Conservation (phyloP, 2,888 invertebrate genomes). For the Lamellibrachia satsuma region DNA sequence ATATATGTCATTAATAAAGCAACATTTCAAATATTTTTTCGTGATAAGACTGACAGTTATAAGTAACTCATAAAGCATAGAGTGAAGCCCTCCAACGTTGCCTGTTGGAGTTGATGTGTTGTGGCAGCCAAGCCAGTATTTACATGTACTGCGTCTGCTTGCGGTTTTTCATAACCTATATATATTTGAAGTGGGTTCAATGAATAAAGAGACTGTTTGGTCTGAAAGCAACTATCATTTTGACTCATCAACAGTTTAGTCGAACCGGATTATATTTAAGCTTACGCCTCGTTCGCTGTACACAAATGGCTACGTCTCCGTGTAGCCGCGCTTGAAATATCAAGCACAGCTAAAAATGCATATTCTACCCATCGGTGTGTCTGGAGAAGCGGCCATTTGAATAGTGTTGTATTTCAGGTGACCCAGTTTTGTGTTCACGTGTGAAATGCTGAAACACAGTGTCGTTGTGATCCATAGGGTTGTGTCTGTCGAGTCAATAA, state of each 20-base stretch:
- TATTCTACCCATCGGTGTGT: not conserved
- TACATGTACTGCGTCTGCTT: not conserved
- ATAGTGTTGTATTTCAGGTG: not conserved
- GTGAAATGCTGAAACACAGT: not conserved
- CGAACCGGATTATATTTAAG: not conserved
- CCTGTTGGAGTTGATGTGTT: no score
- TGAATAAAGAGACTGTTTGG: not conserved
- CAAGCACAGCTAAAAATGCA: not conserved
- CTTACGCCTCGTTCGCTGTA: not conserved
- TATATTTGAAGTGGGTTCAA: not conserved
- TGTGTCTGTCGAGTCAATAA: not conserved
- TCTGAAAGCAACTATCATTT: not conserved
- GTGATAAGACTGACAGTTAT: no score
- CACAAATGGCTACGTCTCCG: not conserved
- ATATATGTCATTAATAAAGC: no score
- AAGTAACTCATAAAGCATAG: no score
- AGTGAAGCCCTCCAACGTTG: no score
- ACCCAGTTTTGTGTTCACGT: not conserved
- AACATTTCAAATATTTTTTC: no score
- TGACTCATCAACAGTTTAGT: constrained; percentile 1
- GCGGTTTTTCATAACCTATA: not conserved
- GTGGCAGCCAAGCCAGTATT: no score
- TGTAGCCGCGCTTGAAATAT: not conserved
- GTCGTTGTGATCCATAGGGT: not conserved
- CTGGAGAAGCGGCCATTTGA: not conserved